These are phyloP conservation scores for Frankliniella intonsa DNA, from an alignment of 2,888 invertebrate genomes.

Conservation along the genomic window DNA sequence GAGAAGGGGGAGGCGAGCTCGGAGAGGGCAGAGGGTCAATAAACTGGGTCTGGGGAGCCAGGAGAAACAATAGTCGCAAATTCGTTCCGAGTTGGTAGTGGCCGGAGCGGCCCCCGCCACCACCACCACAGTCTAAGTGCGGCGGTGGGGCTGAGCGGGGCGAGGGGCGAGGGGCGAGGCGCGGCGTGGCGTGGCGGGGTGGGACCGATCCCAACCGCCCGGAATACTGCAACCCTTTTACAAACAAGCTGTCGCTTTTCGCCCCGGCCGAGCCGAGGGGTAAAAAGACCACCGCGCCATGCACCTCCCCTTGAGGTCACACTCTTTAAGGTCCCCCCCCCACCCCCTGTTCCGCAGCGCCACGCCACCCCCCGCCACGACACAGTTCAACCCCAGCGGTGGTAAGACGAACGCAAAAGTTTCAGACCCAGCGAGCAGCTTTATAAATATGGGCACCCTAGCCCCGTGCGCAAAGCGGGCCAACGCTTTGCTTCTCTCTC, in stretches of 20 bases:
- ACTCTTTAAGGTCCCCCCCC: background rate
- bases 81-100: slow-evolving; percentile 12
- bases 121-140: background rate
- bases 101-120: background rate
- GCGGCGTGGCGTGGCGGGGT: background rate
- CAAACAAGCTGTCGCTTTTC: too few species aligned
- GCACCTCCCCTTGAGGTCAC: background rate
- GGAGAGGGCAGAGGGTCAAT: background rate
- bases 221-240: too few species aligned
- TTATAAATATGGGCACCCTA: background rate
- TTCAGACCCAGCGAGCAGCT: background rate
- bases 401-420: background rate
- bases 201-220: too few species aligned
- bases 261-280: too few species aligned
- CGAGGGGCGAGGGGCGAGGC: background rate
- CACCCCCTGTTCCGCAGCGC: background rate
- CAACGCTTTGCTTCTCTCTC: too few species aligned
- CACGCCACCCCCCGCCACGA: too few species aligned
- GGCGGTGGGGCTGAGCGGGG: background rate
- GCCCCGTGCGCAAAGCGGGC: background rate
- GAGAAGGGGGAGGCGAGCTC: background rate
- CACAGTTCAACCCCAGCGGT: too few species aligned
- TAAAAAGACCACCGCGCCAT: too few species aligned
- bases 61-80: slow-evolving; percentile 1
- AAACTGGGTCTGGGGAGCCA: background rate